phyloP scores from a whole-genome alignment of 1,140 invertebrate species.

The Lucilia sericata region DNA sequence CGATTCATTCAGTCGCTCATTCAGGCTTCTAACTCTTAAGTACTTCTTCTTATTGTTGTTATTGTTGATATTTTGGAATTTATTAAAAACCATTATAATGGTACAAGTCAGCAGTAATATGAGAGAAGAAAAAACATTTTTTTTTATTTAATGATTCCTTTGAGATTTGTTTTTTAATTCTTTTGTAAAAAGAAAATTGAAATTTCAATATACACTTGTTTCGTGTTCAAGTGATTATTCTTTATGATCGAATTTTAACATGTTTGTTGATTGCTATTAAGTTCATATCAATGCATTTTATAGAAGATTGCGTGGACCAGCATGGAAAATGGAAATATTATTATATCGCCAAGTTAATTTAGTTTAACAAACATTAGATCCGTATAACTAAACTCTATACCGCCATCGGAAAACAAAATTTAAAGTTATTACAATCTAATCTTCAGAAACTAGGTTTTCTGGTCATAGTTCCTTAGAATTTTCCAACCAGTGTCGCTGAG shows the following conservation, averaged over 20 bases:
- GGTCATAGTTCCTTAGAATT: too few species aligned
- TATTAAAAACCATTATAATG: constrained; percentile 22
- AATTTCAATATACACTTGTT: constrained; percentile 25
- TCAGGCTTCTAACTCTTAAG: too few species aligned
- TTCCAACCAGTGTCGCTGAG: too few species aligned
- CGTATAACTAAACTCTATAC: too few species aligned
- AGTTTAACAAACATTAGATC: too few species aligned
- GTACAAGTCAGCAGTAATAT: constrained; percentile 20
- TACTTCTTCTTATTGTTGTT: background rate
- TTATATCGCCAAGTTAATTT: too few species aligned
- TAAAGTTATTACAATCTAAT: too few species aligned
- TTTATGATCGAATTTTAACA: background rate
- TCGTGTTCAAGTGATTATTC: constrained; percentile 29
- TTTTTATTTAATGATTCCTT: background rate
- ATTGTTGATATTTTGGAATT: constrained; percentile 2
- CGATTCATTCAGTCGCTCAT: background rate
- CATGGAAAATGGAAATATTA: background rate
- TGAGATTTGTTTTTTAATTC: background rate
- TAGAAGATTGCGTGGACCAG: background rate
- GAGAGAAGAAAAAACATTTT: background rate
- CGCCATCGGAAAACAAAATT: too few species aligned
- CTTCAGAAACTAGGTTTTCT: too few species aligned
- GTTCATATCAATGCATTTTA: background rate
- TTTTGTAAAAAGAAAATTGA: background rate
- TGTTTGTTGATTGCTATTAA: constrained; percentile 1